Evolutionary conservation across 2,113 vertebrate genomes (phyloP).

Genomic region (Macquaria australasica): DNA sequence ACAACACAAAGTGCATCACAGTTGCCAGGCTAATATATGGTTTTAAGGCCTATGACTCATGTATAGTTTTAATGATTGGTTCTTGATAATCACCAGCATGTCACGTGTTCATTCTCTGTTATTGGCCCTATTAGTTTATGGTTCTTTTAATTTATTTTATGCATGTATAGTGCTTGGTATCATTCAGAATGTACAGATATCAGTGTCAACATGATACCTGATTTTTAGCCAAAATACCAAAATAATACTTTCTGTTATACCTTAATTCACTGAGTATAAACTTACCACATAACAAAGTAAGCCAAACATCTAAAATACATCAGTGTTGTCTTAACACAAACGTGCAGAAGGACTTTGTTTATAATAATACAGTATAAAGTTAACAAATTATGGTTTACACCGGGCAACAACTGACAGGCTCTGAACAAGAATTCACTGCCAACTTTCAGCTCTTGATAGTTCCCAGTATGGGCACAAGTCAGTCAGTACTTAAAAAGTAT

Average conservation of each 20-base stretch:
- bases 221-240: not conserved
- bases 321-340: not conserved
- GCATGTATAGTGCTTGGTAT: not conserved
- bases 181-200: not conserved
- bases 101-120: conserved; percentile 2
- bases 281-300: not conserved
- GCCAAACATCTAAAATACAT: not conserved
- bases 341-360: not conserved
- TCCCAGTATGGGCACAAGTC: conserved; percentile 28
- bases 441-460: not conserved
- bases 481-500: conserved; percentile 30
- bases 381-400: not conserved
- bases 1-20: conserved; percentile 11
- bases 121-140: not conserved
- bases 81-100: conserved; percentile 15
- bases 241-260: not conserved
- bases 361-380: not conserved
- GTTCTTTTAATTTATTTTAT: not conserved
- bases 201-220: not conserved
- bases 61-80: not conserved
- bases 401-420: not conserved
- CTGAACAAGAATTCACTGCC: not conserved
- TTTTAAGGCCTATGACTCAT: conserved; percentile 37
- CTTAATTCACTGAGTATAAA: not conserved
- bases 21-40: not conserved